Conservation (phyloP, 1,140 invertebrate species). For the Helicoverpa zea region DNA sequence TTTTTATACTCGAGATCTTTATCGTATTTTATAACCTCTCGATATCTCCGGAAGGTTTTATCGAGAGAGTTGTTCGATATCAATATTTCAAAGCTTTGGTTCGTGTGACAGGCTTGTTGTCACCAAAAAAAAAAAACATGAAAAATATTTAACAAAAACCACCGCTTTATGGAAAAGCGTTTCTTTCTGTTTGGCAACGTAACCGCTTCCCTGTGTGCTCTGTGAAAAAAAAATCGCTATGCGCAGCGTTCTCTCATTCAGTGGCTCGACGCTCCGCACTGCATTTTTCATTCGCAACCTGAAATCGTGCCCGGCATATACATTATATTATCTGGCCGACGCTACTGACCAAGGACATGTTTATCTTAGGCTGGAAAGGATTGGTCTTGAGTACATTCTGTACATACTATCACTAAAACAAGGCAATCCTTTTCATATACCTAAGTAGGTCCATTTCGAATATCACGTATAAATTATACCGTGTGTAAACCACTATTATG, state of each 20-base stretch:
- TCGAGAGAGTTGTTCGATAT: neutral
- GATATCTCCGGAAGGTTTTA: neutral
- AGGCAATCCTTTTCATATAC: neutral
- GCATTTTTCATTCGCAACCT: conserved; percentile 81
- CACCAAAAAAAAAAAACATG: conserved; percentile 48
- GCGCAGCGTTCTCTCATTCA: conserved; percentile 67
- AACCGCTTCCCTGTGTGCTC: conserved; percentile 70
- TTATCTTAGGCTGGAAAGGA: conserved; percentile 7
- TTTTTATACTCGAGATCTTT: neutral
- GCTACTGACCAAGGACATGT: neutral
- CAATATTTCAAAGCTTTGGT: conserved; percentile 14
- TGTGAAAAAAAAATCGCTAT: conserved; percentile 46
- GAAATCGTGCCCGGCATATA: conserved; percentile 68
- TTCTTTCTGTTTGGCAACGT: conserved; percentile 68
- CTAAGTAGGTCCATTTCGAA: neutral
- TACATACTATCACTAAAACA: too few species aligned
- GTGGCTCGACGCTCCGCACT: conserved; percentile 60
- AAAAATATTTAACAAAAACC: conserved; percentile 62
- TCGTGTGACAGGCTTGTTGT: neutral
- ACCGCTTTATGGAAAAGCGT: conserved; percentile 71
- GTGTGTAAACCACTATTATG: neutral
- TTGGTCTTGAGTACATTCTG: neutral
- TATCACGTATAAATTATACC: neutral
- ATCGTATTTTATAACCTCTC: conserved; percentile 25
- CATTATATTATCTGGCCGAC: conserved; percentile 52